Evolutionary conservation across 2,888 invertebrate species (phyloP).

Genomic region (Poecilobothrus nobilitatus): DNA sequence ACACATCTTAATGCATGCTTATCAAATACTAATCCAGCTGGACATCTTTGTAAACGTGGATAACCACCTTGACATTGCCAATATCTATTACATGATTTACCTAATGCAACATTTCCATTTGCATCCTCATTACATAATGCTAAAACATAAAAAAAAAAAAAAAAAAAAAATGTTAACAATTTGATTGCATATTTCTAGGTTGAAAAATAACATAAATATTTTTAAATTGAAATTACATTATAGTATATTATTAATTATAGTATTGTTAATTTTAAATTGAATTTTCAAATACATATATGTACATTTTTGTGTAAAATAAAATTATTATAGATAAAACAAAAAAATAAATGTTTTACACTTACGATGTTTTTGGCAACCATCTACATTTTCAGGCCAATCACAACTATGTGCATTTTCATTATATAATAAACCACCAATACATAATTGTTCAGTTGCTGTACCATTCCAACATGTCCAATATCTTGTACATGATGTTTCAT

Average conservation of each 20-base stretch:
- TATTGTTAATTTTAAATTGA: too few species aligned
- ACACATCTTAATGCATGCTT: constrained; percentile 72
- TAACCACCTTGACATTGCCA: constrained; percentile 93
- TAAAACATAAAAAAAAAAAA: constrained; percentile 41
- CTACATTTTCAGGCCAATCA: constrained; percentile 90
- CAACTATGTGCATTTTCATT: constrained; percentile 85
- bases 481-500: constrained; percentile 85
- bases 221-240: neutral
- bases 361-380: constrained; percentile 91
- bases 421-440: constrained; percentile 83
- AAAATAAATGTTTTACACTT: constrained; percentile 40
- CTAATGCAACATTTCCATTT: constrained; percentile 82
- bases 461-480: constrained; percentile 96
- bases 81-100: constrained; percentile 87
- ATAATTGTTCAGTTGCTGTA: constrained; percentile 83
- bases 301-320: too few species aligned
- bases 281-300: too few species aligned
- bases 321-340: too few species aligned
- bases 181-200: neutral
- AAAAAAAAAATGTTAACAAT: neutral
- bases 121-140: constrained; percentile 86
- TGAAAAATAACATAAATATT: constrained; percentile 5
- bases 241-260: too few species aligned
- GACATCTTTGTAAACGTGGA: constrained; percentile 81
- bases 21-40: constrained; percentile 85